These are phyloP conservation scores for Corydoras sp. DNA, from an alignment of 2,113 vertebrate species.

Conservation along the genomic window DNA sequence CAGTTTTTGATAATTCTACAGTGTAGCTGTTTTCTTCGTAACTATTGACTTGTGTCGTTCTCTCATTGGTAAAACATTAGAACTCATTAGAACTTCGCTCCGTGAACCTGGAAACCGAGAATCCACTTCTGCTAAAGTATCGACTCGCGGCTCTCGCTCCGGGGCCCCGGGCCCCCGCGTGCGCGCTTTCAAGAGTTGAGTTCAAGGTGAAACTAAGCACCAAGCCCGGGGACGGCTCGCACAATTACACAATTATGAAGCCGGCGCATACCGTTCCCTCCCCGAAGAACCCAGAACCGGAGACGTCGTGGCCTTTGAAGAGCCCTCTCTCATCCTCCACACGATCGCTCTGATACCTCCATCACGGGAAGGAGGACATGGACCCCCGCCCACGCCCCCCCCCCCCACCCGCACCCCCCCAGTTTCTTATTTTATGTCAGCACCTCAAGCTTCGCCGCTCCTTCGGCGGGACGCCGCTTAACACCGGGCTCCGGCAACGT, in stretches of 20 bases:
- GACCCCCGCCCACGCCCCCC: conserved; percentile 30
- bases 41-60: too few species aligned
- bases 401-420: conserved; percentile 15
- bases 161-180: conserved; percentile 2
- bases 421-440: conserved; percentile 37
- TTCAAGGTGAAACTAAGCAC: conserved; percentile 54
- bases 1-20: too few species aligned
- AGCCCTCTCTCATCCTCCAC: conserved; percentile 51
- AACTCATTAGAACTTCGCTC: not conserved
- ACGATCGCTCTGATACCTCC: conserved; percentile 58
- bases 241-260: conserved; percentile 68
- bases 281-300: conserved; percentile 56
- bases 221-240: conserved; percentile 50
- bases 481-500: conserved; percentile 58
- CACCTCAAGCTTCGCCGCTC: conserved; percentile 49
- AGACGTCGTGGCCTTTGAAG: conserved; percentile 65
- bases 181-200: conserved; percentile 42
- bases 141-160: conserved; percentile 8
- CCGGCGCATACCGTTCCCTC: conserved; percentile 50
- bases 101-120: conserved; percentile 5
- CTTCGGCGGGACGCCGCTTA: conserved; percentile 54
- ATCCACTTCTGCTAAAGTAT: not conserved
- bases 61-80: too few species aligned
- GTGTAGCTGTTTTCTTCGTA: too few species aligned
- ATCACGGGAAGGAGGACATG: conserved; percentile 59